These are phyloP conservation scores for Eurystomus gularis DNA, from an alignment of 2,113 vertebrate species.

Conservation along the genomic window DNA sequence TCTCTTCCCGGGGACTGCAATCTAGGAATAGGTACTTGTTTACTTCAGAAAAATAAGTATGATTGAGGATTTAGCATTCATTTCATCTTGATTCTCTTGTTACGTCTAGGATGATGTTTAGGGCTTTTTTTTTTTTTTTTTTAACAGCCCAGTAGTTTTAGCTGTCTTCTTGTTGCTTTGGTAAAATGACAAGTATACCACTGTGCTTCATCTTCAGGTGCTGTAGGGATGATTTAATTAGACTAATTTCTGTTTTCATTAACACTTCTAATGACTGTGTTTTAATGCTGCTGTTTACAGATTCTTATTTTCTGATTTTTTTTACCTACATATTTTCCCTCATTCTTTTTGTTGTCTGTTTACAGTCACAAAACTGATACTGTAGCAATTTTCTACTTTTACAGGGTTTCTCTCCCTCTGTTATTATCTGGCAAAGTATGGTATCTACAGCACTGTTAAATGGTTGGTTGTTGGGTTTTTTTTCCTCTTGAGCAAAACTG, in stretches of 20 bases:
- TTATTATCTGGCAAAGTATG: not conserved
- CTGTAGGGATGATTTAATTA: not conserved
- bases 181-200: not conserved
- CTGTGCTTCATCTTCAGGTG: not conserved
- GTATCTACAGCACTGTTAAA: not conserved
- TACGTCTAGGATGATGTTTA: not conserved
- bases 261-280: not conserved
- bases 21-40: conserved; percentile 38
- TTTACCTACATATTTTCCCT: not conserved
- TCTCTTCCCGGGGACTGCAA: not conserved
- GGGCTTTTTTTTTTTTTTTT: not conserved
- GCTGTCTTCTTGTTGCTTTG: not conserved
- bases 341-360: not conserved
- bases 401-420: not conserved
- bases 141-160: not conserved
- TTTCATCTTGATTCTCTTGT: not conserved
- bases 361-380: not conserved
- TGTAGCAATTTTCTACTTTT: not conserved
- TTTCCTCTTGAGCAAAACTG: not conserved
- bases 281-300: not conserved
- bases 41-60: not conserved
- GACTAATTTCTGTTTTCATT: not conserved
- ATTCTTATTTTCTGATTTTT: not conserved
- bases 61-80: not conserved
- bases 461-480: too few species aligned